Evolutionary conservation across 1,140 invertebrate genomes (phyloP).

Genomic region (Chelonus insularis): DNA sequence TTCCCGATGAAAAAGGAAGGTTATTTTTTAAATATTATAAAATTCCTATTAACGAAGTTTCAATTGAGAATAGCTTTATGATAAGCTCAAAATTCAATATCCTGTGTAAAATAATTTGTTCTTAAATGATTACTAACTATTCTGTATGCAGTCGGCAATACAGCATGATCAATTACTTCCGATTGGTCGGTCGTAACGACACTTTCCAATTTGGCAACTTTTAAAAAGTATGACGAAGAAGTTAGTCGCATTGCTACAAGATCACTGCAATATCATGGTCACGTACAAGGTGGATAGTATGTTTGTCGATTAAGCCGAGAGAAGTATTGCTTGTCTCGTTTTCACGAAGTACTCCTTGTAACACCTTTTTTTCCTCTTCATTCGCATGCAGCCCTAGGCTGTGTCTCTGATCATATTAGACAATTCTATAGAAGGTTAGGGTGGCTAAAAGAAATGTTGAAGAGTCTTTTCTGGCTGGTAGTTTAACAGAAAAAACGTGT

Average conservation of each 20-base stretch:
- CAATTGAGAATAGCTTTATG: too few relatives aligned
- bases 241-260: constrained; percentile 1
- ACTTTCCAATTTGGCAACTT: constrained; percentile 30
- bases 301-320: constrained; percentile 26
- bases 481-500: constrained; percentile 9
- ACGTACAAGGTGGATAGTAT: constrained; percentile 15
- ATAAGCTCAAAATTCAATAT: too few relatives aligned
- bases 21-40: too few relatives aligned
- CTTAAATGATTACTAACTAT: too few relatives aligned
- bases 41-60: too few relatives aligned
- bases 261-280: constrained; percentile 7
- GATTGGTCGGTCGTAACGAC: constrained; percentile 13
- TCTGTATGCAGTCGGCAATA: too few relatives aligned
- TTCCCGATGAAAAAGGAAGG: too few relatives aligned
- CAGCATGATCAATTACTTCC: constrained; percentile 20
- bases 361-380: not conserved
- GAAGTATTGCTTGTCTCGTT: not conserved
- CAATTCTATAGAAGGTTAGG: constrained; percentile 17
- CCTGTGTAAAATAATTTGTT: too few relatives aligned
- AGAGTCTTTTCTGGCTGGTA: constrained; percentile 13
- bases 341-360: not conserved
- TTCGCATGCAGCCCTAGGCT: not conserved
- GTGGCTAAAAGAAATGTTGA: constrained; percentile 7
- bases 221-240: constrained; percentile 23
- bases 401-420: constrained; percentile 22